Base-by-base conservation (phyloP, 2,797 vertebrate genomes). In the Pogonophryne albipinna region DNA sequence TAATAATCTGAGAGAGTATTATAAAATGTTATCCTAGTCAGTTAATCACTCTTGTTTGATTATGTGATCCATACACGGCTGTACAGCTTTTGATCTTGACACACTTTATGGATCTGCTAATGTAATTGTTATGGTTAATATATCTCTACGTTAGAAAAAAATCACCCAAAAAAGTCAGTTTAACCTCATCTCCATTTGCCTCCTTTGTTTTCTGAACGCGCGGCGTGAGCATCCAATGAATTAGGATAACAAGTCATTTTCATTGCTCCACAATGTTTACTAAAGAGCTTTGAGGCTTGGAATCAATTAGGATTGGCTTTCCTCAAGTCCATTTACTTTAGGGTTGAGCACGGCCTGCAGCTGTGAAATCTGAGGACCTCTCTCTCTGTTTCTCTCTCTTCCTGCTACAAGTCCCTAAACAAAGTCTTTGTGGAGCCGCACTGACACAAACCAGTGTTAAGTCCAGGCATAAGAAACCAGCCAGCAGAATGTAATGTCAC, bases 381-480 rank as follows among this genome's bases (percentile, higher is more conserved):
- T 52, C 66, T 51, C 76, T 41, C 76, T 69, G 77, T 72, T 69
- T 78, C 72, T 78, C 79, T 78, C 71, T 75, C 75, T 66, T 52
- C 80, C 74, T 72, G 69, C 95, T 93, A 94, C 87, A 91, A 96
- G 96, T 96, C 95, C 88, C 95, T 91, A 93, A 96, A 96, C 94
- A 83, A 89, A 89, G 94, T 95, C 94, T 96, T 94, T 90, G 82
- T 96, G 96, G 96, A 96, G 89, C 82, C 46, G 31, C 71, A 83
- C 93, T 97, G 97, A 97, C 95, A 96, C 95, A 97, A 97, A 96
- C 77, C 96, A 97, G 96, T 92, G 93, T 87, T 95, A 96, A 96
- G 94, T 87, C 79, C 89, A 91, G 93, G 88, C 88, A 87, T 85
- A 84, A 66, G 52, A 88, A 92, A 89, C 84, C 84, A 90, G 85